Evolutionary conservation across 2,113 vertebrate species (phyloP), one percentile per base, ranked within the genome.

Genomic region (Macquaria ambigua): DNA sequence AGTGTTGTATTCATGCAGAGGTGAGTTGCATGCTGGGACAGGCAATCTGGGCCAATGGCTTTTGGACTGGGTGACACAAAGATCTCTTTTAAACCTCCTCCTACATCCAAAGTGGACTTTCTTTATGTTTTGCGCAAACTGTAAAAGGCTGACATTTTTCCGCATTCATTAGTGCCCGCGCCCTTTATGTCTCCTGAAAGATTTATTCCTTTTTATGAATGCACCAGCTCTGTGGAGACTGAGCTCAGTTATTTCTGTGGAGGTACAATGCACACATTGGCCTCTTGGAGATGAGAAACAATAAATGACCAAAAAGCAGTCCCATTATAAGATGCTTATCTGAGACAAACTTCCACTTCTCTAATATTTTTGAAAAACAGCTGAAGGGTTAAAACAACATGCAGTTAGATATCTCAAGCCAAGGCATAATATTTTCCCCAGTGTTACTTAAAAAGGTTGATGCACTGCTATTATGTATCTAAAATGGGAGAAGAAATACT

Each of bases 1-100:
- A 96, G 93, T 84, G 91, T 77, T 93, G 94, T 90, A 96, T 96
- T 96, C 94, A 96, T 94, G 76, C 88, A 83, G 94, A 92, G 92
- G 91, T 93, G 93, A 94, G 93, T 82, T 95, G 95, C 95, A 96
- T 96, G 94, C 95, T 95, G 95, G 95, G 95, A 94, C 67, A 21
- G 91, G 82, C 81, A 87, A 89, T 90, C 91, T 85, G 81, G 90
- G 83, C 93, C 93, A 94, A 89, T 93, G 91, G 91, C 93, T 94
- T 94, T 83, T 90, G 87, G 93, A 93, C 90, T 56, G 86, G 58
- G 83, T 73, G 88, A 93, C 87, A 96, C 95, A 96, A 96, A 96
- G 96, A 92, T 93, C 93, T 88, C 95, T 93, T 96, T 95, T 95
- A 92, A 89, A 92, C 86, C 71, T 52, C 93, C 91, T 94, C 95